Percentiles rank a stretch among this genome's conserved stretches.
Evolutionary conservation across 1,140 invertebrate species (phyloP).

Genomic region (Brachionus asplanchnoidis): DNA sequence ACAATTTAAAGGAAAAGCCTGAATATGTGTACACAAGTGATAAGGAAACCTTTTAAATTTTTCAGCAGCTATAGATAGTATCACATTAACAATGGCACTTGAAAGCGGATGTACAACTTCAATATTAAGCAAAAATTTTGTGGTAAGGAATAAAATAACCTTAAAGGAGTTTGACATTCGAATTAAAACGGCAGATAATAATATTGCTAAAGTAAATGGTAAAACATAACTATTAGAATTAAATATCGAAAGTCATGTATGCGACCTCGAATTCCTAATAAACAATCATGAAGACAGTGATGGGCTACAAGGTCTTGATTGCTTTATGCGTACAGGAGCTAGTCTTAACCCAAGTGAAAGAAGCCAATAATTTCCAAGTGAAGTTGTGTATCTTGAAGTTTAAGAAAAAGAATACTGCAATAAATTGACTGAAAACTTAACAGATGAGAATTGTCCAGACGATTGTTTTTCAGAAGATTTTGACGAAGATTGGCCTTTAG

Average conservation of each 20-base stretch:
- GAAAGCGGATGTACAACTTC: background rate
- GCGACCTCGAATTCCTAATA: background rate
- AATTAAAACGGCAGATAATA: background rate
- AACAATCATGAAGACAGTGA: background rate
- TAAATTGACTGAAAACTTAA: no score
- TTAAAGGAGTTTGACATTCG: background rate
- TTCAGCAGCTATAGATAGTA: background rate
- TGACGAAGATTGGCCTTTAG: no score
- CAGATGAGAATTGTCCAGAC: no score
- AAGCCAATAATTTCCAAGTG: no score
- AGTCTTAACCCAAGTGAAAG: background rate
- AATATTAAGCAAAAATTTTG: background rate
- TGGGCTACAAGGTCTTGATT: background rate
- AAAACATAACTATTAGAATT: no score
- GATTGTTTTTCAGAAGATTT: no score
- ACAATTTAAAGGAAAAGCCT: background rate
- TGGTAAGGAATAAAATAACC: background rate
- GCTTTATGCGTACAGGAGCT: background rate
- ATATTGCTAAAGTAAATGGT: background rate
- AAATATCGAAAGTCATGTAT: no score
- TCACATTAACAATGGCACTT: background rate
- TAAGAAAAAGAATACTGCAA: no score
- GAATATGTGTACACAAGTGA: background rate
- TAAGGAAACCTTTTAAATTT: background rate
- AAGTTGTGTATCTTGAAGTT: no score